Conservation (phyloP, 2,888 invertebrate genomes). For the Kryphioiulus occultus region DNA sequence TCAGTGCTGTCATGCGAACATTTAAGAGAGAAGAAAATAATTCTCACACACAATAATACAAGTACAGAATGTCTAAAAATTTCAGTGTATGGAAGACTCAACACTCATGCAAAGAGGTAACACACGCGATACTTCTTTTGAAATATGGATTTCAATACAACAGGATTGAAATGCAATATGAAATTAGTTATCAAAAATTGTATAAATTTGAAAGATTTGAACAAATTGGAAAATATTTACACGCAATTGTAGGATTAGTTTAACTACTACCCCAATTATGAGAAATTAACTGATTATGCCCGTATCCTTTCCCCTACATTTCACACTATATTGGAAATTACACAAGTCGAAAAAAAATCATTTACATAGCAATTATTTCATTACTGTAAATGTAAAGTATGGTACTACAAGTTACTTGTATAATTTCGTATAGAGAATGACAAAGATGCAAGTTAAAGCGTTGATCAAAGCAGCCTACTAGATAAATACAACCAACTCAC, state of each 20-base stretch:
- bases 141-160: not conserved
- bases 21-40: not conserved
- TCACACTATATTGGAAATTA: too few relatives aligned
- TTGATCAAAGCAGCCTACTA: too few relatives aligned
- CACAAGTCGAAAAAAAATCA: too few relatives aligned
- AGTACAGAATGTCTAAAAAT: not conserved
- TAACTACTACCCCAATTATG: not conserved
- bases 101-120: not conserved
- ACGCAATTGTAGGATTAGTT: not conserved
- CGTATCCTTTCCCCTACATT: too few relatives aligned
- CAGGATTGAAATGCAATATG: not conserved
- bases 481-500: too few relatives aligned
- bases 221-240: not conserved
- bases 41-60: not conserved
- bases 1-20: not conserved
- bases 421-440: too few relatives aligned
- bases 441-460: too few relatives aligned
- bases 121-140: not conserved
- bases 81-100: not conserved
- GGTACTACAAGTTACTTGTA: too few relatives aligned
- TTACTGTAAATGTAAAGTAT: too few relatives aligned
- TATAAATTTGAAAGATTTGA: not conserved
- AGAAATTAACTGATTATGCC: not conserved
- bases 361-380: too few relatives aligned
- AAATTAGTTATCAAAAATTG: not conserved